phyloP scores from a whole-genome alignment of 2,113 vertebrate species.

The Narcine bancroftii region DNA sequence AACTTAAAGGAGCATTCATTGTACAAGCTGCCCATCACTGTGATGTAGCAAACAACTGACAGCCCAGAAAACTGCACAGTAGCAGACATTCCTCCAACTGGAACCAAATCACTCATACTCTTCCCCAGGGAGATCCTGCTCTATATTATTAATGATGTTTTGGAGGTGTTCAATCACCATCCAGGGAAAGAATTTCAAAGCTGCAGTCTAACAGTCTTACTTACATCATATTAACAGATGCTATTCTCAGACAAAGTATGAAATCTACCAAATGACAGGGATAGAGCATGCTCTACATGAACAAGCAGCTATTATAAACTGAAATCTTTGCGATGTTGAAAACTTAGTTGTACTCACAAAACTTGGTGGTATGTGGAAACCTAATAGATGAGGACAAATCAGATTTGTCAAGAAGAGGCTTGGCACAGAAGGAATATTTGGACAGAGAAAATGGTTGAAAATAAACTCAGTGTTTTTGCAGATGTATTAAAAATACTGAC shows the following conservation, averaged over 20 bases:
- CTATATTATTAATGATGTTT: background rate
- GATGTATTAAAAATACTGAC: background rate
- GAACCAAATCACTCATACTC: background rate
- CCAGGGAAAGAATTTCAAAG: background rate
- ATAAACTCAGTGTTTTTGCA: background rate
- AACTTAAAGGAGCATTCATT: background rate
- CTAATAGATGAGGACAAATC: background rate
- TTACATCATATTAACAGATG: slow-evolving; percentile 15
- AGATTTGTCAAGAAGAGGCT: background rate
- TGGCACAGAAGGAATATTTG: background rate
- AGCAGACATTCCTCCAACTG: background rate
- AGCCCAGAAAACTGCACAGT: background rate
- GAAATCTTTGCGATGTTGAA: background rate
- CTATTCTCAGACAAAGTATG: background rate
- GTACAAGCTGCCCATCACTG: background rate
- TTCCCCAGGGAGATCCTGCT: background rate
- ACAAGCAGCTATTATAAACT: background rate
- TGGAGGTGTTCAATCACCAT: background rate
- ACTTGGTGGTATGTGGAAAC: background rate
- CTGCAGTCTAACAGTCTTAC: background rate
- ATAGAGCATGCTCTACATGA: background rate
- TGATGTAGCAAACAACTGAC: background rate
- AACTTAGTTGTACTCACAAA: background rate
- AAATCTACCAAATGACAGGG: slow-evolving; percentile 6
- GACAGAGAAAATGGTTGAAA: background rate